A percentile compares a stretch with the other conserved stretches of the same genome.
Evolutionary conservation across 2,113 vertebrate species (phyloP).

Genomic region (Meleagris gallopavo): DNA sequence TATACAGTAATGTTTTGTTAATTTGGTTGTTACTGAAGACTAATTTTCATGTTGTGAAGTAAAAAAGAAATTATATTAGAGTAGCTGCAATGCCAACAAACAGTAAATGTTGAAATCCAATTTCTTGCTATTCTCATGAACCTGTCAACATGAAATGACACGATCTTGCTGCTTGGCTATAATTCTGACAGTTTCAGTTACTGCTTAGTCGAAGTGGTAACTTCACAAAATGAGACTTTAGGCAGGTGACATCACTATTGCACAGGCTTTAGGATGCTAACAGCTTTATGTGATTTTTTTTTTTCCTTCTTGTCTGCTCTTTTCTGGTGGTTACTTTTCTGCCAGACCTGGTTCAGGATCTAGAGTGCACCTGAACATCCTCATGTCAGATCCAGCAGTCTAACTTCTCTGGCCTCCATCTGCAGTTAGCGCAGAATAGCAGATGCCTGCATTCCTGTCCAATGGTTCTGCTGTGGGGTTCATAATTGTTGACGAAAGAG

Average conservation of each 20-base stretch:
- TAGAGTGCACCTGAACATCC: neutral
- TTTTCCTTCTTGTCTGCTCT: neutral
- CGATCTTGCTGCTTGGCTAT: neutral
- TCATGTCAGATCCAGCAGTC: neutral
- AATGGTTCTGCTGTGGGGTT: neutral
- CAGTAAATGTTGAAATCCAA: neutral
- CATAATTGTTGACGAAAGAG: neutral
- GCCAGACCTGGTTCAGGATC: neutral
- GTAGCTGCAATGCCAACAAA: neutral
- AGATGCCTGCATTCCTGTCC: neutral
- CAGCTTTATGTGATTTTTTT: neutral
- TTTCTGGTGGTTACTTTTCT: neutral
- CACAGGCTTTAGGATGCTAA: neutral
- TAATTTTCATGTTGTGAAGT: neutral
- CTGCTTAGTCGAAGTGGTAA: neutral
- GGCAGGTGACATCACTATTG: rapidly evolving
- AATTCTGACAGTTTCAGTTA: neutral
- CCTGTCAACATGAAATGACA: neutral
- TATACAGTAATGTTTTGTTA: neutral
- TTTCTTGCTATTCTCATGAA: neutral
- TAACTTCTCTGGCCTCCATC: neutral
- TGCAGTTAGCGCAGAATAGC: neutral
- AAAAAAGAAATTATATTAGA: neutral
- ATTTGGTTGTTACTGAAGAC: neutral
- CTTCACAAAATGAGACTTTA: neutral